Base-by-base conservation (phyloP, 2,888 invertebrate genomes). In the Drosophila hawaiiensis region DNA sequence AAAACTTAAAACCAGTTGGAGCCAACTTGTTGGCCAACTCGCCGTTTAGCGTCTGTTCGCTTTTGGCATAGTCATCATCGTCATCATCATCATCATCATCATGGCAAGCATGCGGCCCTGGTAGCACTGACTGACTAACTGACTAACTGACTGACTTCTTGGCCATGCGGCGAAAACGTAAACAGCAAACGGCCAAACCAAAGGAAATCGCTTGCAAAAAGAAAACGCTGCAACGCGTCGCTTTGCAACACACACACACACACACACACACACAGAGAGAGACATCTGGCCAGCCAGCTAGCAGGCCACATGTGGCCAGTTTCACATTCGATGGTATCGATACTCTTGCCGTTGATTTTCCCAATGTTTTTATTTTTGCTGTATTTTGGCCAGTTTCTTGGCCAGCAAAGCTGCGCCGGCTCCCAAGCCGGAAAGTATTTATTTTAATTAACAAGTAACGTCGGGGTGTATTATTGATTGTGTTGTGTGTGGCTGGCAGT, bases 351-450 rank as follows among this genome's bases (percentile, higher is more conserved):
- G 62, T 64, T 74, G 56, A 67, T 67, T 75, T 78, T 75, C 58
- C 63, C 72, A 66, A 68, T 10, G 31, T 16, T 41, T 39, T 28
- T 28, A n/a, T 56, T 14, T 56, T 28, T 28, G 22, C 37, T 39
- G 37, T 60, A 49, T 72, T 76, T 78, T 78, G 79, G 75, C 82
- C 75, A 74, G 62, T 73, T 73, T 76, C 65, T 68, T 68, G 52
- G 56, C 68, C 43, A 22, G 39, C 37, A 54, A 56, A 56, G 68
- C 53, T 31, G 69, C 70, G n/a, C 64, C 49, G 59, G 69, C 68
- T 77, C 22, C 59, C 59, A 82, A 84, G 85, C 85, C 85, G 85
- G 85, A 85, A 85, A 85, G 89, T 89, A 85, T 85, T 85, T 84
- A 85, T 89, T 87, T 85, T 87, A 89, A 85, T 90, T 88, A 86